Conservation (phyloP, 92 coral and sea anemone genomes). For the Phenganax subtilis region DNA sequence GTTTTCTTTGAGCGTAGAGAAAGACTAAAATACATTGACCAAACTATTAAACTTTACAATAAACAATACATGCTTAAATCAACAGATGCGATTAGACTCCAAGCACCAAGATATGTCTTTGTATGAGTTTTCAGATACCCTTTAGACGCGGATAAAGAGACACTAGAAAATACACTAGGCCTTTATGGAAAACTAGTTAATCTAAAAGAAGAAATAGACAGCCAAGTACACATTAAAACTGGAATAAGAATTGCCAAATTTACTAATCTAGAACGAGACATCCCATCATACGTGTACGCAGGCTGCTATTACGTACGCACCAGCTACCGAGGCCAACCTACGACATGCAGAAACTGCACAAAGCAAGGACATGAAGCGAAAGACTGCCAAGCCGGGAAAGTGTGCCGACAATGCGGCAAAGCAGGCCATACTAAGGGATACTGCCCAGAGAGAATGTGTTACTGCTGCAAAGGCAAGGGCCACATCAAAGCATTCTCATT, state of each 20-base stretch:
- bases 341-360: conserved; percentile 20
- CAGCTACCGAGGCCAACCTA: neutral
- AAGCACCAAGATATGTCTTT: neutral
- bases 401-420: neutral
- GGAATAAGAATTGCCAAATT: neutral
- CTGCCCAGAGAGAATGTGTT: conserved; percentile 1
- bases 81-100: too few species aligned
- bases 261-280: neutral
- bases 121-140: neutral
- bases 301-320: neutral
- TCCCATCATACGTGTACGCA: conserved; percentile 4
- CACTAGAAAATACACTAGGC: neutral
- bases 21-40: neutral
- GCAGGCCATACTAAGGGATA: neutral
- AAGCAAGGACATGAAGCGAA: neutral
- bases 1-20: neutral
- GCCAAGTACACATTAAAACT: neutral
- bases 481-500: neutral
- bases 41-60: neutral
- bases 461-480: neutral
- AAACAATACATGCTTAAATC: neutral
- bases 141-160: neutral
- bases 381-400: neutral
- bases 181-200: neutral
- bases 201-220: neutral